phyloP scores from a whole-genome alignment of 2,113 vertebrate species.

The Poecile atricapillus region DNA sequence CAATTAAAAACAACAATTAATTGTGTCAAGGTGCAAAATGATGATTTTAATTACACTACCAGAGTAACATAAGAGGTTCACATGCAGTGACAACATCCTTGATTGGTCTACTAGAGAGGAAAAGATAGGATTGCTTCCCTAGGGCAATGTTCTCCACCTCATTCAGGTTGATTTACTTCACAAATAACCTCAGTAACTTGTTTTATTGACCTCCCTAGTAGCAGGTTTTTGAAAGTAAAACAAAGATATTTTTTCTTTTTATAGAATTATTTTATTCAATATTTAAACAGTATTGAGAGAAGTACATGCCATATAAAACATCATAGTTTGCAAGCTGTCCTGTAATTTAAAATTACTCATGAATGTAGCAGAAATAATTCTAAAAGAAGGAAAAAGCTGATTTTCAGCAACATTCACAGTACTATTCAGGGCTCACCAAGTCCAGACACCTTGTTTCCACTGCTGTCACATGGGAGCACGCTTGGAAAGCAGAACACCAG shows the following conservation, averaged over 20 bases:
- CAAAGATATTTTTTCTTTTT: neutral
- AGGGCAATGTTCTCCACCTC: neutral
- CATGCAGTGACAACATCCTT: neutral
- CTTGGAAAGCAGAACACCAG: neutral
- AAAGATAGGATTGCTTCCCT: neutral
- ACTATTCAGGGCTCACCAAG: neutral
- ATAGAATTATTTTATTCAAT: neutral
- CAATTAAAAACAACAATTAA: conserved; percentile 47
- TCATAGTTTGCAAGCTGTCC: neutral
- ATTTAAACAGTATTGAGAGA: neutral
- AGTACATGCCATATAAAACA: neutral
- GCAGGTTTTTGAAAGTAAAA: neutral
- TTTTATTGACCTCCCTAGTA: neutral
- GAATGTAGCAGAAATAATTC: neutral
- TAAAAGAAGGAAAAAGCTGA: neutral
- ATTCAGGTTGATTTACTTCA: conserved; percentile 1
- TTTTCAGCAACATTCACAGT: neutral
- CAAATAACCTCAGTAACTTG: neutral
- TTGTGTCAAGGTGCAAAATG: conserved; percentile 19
- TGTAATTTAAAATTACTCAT: neutral
- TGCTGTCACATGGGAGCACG: neutral
- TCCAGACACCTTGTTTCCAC: neutral
- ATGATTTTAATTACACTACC: conserved; percentile 34
- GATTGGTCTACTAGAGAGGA: neutral
- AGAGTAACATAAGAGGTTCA: neutral